phyloP scores from a whole-genome alignment of 2,888 invertebrate species.

The Dryadula phaetusa region DNA sequence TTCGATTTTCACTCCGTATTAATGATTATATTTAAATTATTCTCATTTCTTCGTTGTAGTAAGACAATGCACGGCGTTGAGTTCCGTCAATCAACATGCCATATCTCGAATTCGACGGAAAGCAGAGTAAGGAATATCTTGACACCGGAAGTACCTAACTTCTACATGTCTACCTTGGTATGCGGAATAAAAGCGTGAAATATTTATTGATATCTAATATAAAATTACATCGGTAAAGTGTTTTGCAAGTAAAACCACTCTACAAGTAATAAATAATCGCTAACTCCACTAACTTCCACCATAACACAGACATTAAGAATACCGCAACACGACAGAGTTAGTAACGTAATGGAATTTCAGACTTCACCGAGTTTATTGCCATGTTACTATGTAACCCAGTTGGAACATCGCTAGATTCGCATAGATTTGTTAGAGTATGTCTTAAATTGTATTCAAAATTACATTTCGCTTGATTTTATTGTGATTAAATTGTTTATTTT shows the following conservation, averaged over 20 bases:
- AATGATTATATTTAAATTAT: no score
- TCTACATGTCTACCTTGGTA: no score
- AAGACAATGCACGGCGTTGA: no score
- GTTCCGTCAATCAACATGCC: no score
- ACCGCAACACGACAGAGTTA: constrained; percentile 37
- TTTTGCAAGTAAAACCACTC: not conserved
- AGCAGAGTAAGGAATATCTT: no score
- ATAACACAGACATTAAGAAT: constrained; percentile 28
- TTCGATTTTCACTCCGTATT: no score
- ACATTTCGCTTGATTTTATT: not conserved
- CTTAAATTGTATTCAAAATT: constrained; percentile 1
- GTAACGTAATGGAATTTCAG: constrained; percentile 35
- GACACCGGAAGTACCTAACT: no score
- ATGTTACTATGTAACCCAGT: constrained; percentile 27
- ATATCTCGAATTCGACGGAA: no score
- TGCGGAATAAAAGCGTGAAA: no score
- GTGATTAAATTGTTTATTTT: not conserved
- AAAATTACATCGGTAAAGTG: no score
- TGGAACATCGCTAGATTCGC: constrained; percentile 16
- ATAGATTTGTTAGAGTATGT: not conserved
- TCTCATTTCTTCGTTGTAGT: no score
- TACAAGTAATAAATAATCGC: constrained; percentile 14
- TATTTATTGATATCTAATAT: no score
- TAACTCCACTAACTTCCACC: constrained; percentile 17
- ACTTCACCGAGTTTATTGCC: constrained; percentile 33